These are phyloP conservation scores for Tineola bisselliella DNA, from an alignment of 2,888 invertebrate species.

Conservation along the genomic window DNA sequence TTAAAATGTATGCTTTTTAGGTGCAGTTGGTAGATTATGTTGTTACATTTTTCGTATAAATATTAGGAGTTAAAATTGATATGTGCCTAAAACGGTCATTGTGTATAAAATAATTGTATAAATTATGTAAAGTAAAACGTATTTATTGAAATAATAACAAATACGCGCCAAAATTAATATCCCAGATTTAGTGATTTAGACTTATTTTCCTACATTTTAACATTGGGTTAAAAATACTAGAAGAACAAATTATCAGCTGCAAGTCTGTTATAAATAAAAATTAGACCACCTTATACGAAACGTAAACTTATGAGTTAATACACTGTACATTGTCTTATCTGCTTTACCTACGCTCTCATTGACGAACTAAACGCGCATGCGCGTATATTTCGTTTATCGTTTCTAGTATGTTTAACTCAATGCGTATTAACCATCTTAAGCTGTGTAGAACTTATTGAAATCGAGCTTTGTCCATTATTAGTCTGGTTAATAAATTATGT, in stretches of 20 bases:
- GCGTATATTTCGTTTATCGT: too few relatives aligned
- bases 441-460: slow-evolving; percentile 53
- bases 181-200: neutral
- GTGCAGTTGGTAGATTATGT: neutral
- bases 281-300: too few relatives aligned
- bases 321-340: too few relatives aligned
- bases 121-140: slow-evolving; percentile 2
- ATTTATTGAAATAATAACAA: neutral
- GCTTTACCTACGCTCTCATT: too few relatives aligned
- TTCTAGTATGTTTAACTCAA: too few relatives aligned
- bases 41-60: neutral
- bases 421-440: slow-evolving; percentile 19
- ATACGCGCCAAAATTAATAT: neutral
- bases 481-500: slow-evolving; percentile 33
- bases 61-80: slow-evolving; percentile 2
- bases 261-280: too few relatives aligned
- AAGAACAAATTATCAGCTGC: too few relatives aligned
- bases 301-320: too few relatives aligned
- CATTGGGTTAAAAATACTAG: too few relatives aligned
- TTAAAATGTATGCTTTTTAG: neutral
- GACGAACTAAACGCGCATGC: too few relatives aligned
- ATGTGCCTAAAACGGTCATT: slow-evolving; percentile 13
- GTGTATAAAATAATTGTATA: neutral
- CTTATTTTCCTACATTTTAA: neutral
- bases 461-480: slow-evolving; percentile 59